Percentiles rank a stretch among this genome's conserved stretches.
These are phyloP conservation scores for Syrmaticus mikado DNA, from an alignment of 2,113 vertebrate genomes.

Conservation along the genomic window DNA sequence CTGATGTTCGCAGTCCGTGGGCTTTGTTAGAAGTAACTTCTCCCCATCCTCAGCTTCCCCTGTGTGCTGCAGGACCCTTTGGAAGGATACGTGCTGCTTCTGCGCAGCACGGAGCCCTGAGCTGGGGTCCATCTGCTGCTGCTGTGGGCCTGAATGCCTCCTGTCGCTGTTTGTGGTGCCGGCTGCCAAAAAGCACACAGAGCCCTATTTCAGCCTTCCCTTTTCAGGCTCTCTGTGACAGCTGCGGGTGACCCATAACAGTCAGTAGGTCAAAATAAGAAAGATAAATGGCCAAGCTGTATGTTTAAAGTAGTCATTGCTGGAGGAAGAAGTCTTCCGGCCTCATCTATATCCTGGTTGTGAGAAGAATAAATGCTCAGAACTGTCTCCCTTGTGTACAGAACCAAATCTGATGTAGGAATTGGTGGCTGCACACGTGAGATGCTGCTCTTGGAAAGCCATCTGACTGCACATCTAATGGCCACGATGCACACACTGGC, in stretches of 20 bases:
- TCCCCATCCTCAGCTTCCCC: not conserved
- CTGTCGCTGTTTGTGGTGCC: fast-evolving
- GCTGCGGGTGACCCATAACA: constrained; percentile 19
- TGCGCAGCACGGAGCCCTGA: fast-evolving
- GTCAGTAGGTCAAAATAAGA: constrained; percentile 32
- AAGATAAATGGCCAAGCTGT: constrained; percentile 19
- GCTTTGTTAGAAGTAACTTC: not conserved
- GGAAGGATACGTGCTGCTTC: not conserved
- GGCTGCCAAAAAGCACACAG: constrained; percentile 13
- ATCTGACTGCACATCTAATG: not conserved
- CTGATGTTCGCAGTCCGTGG: not conserved
- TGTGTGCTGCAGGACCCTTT: fast-evolving
- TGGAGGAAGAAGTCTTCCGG: constrained; percentile 18
- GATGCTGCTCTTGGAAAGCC: not conserved
- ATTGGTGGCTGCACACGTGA: not conserved
- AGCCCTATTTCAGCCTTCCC: not conserved
- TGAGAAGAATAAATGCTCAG: constrained; percentile 23
- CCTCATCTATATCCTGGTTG: constrained; percentile 29
- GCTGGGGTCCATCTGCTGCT: not conserved
- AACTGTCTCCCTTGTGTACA: constrained; percentile 21
- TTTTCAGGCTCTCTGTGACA: constrained; percentile 25
- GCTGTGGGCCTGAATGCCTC: not conserved
- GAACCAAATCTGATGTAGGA: not conserved
- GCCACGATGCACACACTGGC: not conserved
- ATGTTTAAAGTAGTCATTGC: not conserved